phyloP scores from a whole-genome alignment of 1,140 invertebrate species.

The Bombus superbus region DNA sequence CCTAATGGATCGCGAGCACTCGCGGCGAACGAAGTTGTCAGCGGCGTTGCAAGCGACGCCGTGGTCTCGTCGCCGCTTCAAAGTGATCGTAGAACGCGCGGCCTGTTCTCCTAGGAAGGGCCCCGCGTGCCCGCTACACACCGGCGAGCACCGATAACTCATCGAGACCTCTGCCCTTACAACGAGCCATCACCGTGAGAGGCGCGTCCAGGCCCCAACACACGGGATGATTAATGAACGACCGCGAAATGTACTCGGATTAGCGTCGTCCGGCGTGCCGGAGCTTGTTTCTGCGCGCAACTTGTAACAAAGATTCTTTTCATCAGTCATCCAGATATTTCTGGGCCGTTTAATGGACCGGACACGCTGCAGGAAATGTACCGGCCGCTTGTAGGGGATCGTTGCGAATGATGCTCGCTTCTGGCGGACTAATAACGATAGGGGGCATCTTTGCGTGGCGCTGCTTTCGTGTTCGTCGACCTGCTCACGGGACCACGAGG shows the following conservation, averaged over 20 bases:
- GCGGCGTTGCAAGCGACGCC: slow-evolving; percentile 11
- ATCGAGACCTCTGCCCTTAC: slow-evolving; percentile 62
- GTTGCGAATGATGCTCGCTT: slow-evolving; percentile 15
- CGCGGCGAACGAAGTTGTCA: slow-evolving; percentile 60
- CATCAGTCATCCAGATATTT: slow-evolving; percentile 55
- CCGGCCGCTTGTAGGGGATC: neutral
- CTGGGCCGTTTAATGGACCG: slow-evolving; percentile 48
- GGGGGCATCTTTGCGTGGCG: neutral
- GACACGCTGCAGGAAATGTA: slow-evolving; percentile 45
- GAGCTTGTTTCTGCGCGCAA: slow-evolving; percentile 48
- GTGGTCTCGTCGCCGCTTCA: slow-evolving; percentile 17
- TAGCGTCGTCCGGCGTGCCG: slow-evolving; percentile 52
- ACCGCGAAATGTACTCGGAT: slow-evolving; percentile 59
- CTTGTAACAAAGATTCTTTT: slow-evolving; percentile 61
- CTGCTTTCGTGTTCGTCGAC: neutral
- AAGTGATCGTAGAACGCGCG: slow-evolving; percentile 44
- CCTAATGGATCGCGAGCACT: slow-evolving; percentile 51
- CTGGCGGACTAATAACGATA: slow-evolving; percentile 34
- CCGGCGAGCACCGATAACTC: slow-evolving; percentile 59
- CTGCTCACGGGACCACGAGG: neutral
- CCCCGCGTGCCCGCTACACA: slow-evolving; percentile 35
- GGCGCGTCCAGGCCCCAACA: slow-evolving; percentile 29
- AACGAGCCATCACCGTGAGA: slow-evolving; percentile 57
- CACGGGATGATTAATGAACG: slow-evolving; percentile 61
- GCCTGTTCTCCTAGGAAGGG: slow-evolving; percentile 20